phyloP scores from a whole-genome alignment of 2,888 invertebrate genomes.

The Tyria jacobaeae region DNA sequence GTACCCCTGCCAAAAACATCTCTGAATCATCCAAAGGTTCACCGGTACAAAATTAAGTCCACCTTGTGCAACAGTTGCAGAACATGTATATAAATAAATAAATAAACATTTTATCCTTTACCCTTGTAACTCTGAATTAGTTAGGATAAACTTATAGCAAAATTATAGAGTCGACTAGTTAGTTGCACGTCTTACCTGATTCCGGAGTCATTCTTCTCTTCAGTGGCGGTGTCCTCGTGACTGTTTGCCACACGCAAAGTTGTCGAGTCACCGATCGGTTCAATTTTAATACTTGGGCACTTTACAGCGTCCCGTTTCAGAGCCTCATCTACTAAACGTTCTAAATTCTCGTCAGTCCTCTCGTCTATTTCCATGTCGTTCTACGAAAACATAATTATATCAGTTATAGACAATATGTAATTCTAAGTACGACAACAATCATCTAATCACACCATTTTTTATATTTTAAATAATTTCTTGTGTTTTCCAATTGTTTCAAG shows the following conservation, averaged over 20 bases:
- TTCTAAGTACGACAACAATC: no score
- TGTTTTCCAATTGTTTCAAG: no score
- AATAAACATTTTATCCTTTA: no score
- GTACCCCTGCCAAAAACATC: no score
- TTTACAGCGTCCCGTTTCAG: constrained; percentile 63
- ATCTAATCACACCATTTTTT: no score
- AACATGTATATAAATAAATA: no score
- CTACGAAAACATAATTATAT: constrained; percentile 41
- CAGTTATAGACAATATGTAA: neutral
- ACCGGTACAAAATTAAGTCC: no score
- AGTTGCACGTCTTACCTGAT: constrained; percentile 67
- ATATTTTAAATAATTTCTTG: no score
- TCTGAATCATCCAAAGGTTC: no score
- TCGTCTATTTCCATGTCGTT: constrained; percentile 78
- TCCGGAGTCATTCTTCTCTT: constrained; percentile 83
- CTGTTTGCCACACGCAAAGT: constrained; percentile 68
- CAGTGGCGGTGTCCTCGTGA: constrained; percentile 74
- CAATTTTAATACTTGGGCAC: constrained; percentile 80
- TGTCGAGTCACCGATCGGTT: constrained; percentile 67
- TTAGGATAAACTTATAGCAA: no score
- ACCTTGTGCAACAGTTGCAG: no score
- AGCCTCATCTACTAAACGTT: constrained; percentile 69
- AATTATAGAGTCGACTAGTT: no score
- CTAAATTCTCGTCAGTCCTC: constrained; percentile 64
- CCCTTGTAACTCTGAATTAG: neutral